A percentile compares a stretch with the other conserved stretches of the same genome.
Conservation (phyloP, 2,113 vertebrate genomes). For the Aix galericulata region DNA sequence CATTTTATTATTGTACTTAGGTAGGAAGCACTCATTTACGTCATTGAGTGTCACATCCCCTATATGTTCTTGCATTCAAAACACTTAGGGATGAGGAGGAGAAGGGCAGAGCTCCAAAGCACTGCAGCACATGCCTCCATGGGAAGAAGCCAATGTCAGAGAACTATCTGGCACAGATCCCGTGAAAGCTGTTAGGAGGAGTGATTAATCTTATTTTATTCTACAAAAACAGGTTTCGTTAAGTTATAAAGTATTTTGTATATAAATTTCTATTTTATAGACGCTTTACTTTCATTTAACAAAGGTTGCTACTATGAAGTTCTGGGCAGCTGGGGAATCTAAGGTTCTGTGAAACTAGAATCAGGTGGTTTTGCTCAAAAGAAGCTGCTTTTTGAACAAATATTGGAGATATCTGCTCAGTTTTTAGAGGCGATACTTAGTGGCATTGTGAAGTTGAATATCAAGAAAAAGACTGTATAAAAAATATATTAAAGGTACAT, state of each 20-base stretch:
- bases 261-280: background rate
- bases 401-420: background rate
- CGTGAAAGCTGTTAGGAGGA: background rate
- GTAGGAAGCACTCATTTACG: background rate
- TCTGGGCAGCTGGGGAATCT: background rate
- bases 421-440: background rate
- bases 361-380: background rate
- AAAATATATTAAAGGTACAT: conserved; percentile 32
- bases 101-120: background rate
- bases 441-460: background rate
- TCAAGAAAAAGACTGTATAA: conserved; percentile 5
- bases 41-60: background rate
- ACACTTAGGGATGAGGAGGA: background rate
- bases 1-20: background rate
- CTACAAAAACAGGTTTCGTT: background rate
- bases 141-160: background rate
- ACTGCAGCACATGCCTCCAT: background rate
- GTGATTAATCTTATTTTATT: background rate
- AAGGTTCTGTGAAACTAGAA: background rate
- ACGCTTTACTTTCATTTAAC: background rate
- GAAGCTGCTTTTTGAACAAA: conserved; percentile 17
- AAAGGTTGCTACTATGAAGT: background rate
- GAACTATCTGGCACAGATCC: background rate
- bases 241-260: background rate
- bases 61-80: background rate